A percentile compares a stretch with the other conserved stretches of the same genome.
Conservation (phyloP, 2,888 invertebrate species). For the Dicyrtomina minuta region DNA sequence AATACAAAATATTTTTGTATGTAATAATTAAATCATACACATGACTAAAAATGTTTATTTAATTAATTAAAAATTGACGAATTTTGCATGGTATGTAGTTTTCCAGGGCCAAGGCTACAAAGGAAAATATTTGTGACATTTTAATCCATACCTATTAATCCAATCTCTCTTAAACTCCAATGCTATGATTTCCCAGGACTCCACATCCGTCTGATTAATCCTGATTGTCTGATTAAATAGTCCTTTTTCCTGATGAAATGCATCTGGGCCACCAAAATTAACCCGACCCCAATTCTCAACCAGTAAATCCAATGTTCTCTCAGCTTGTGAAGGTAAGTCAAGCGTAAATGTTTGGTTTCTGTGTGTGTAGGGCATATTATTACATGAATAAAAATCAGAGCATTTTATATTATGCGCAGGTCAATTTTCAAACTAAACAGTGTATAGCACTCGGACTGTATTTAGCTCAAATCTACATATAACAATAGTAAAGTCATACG, state of each 20-base stretch:
- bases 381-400: neutral
- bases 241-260: constrained; percentile 55
- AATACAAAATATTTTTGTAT: neutral
- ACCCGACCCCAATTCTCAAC: constrained; percentile 60
- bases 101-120: no score
- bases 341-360: neutral
- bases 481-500: constrained; percentile 7
- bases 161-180: constrained; percentile 61
- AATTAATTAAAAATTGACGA: no score
- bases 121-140: neutral
- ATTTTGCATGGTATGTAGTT: no score
- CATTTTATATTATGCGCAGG: no score
- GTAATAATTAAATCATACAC: neutral
- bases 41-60: no score
- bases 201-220: constrained; percentile 57
- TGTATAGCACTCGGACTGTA: no score
- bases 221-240: constrained; percentile 57
- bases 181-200: constrained; percentile 59
- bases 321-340: neutral
- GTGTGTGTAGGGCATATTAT: neutral
- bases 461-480: neutral
- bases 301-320: constrained; percentile 53
- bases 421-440: no score
- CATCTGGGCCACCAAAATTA: constrained; percentile 55
- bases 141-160: constrained; percentile 54